Evolutionary conservation across 1,140 invertebrate species (phyloP), one percentile per base, ranked within the genome.

Genomic region (Wasmannia auropunctata): DNA sequence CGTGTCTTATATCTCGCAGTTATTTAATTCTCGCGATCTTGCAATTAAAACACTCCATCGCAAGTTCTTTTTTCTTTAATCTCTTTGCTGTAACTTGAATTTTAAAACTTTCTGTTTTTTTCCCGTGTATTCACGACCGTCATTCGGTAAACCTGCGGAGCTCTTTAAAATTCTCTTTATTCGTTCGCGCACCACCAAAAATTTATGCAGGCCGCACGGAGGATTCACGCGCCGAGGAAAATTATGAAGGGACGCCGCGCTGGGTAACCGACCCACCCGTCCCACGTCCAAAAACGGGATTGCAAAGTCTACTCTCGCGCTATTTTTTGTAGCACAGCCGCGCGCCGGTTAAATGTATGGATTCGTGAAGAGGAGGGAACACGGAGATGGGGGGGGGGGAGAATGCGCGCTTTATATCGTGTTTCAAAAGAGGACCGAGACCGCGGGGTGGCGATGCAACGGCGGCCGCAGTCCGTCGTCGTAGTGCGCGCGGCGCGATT

Each of bases 381-480:
- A n/a, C n/a, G n/a, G n/a, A n/a, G n/a, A n/a, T n/a, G n/a, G n/a
- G n/a, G n/a, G n/a, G n/a, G 56, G n/a, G 65, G 58, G 31, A 28
- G 19, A 43, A 65, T 37, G 22, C 25, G 31, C 49, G 46, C 84
- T 88, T 86, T 89, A 88, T 88, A 77, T 89, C 74, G 87, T 37
- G 69, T 86, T 86, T 89, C 81, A 89, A 88, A 72, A 43, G 54
- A 88, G 72, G n/a, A 49, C 31, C 65, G n/a, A n/a, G n/a, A n/a
- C n/a, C n/a, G n/a, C n/a, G n/a, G n/a, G 34, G 3, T 31, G 46
- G 40, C 49, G 63, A 56, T 76, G 51, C 34, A 40, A 69, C 65
- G 49, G 3, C 63, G n/a, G n/a, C n/a, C n/a, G 34, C 25, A 16
- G 46, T 70, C n/a, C 31, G 43, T 65, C 22, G 46, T 43, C 77